A percentile compares a stretch with the other conserved stretches of the same genome.
phyloP scores from a whole-genome alignment of 2,888 invertebrate genomes.

The Luperina nickerlii region DNA sequence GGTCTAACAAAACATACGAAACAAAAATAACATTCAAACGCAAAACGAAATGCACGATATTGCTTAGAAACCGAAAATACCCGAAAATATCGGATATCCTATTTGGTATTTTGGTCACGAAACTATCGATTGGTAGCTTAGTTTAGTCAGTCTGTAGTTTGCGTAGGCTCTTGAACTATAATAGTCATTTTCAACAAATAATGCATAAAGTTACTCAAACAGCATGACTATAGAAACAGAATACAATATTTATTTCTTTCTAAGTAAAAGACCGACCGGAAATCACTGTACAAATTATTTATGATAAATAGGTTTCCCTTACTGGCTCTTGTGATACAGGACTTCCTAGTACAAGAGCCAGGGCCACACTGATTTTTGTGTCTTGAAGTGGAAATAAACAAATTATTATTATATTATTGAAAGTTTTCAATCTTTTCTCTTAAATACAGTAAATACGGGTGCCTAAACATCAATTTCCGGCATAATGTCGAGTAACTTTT shows the following conservation, averaged over 20 bases:
- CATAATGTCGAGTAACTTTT: slow-evolving; percentile 12
- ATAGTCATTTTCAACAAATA: slow-evolving; percentile 14
- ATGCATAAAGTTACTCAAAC: background rate
- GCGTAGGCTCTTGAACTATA: background rate
- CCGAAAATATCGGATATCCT: background rate
- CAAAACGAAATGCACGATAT: background rate
- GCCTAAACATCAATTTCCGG: slow-evolving; percentile 14
- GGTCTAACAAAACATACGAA: background rate
- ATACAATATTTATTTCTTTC: slow-evolving; percentile 10
- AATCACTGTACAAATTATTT: slow-evolving; percentile 38
- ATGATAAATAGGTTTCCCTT: slow-evolving; percentile 42
- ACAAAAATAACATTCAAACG: background rate
- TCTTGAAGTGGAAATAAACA: no score
- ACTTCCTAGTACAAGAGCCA: no score
- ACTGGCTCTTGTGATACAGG: no score
- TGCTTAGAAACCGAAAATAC: background rate
- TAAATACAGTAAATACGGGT: slow-evolving; percentile 24
- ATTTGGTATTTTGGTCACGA: background rate
- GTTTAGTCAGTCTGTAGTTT: background rate
- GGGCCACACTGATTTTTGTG: no score
- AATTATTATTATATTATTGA: no score
- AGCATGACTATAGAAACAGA: slow-evolving; percentile 9
- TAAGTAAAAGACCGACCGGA: slow-evolving; percentile 15
- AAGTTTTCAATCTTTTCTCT: no score
- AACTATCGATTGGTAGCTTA: slow-evolving; percentile 4